phyloP scores from a whole-genome alignment of 2,888 invertebrate genomes.

The Patella depressa region DNA sequence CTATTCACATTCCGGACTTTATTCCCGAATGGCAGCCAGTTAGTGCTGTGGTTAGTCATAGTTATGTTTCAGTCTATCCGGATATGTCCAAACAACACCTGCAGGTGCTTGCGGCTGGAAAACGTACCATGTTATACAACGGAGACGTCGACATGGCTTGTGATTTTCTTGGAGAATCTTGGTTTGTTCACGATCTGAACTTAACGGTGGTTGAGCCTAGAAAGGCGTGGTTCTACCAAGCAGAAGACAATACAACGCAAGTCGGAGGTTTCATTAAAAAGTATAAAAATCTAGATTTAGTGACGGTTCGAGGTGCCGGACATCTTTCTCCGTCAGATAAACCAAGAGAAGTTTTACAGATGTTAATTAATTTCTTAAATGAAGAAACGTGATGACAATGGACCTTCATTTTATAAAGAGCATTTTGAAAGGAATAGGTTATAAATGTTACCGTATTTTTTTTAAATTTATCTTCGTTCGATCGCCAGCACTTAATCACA shows the following conservation, averaged over 20 bases:
- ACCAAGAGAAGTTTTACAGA: constrained; percentile 64
- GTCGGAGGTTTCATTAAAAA: constrained; percentile 65
- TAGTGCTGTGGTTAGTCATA: background rate
- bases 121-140: constrained; percentile 72
- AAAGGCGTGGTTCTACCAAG: constrained; percentile 53
- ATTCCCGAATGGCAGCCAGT: constrained; percentile 65
- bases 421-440: too few relatives aligned
- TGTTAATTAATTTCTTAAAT: constrained; percentile 61
- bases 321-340: constrained; percentile 72
- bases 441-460: too few relatives aligned
- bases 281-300: constrained; percentile 55
- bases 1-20: constrained; percentile 64
- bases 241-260: constrained; percentile 47
- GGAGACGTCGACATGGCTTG: constrained; percentile 74
- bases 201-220: constrained; percentile 45
- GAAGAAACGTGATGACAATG: background rate
- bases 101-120: constrained; percentile 47
- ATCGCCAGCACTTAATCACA: too few relatives aligned
- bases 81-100: constrained; percentile 59
- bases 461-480: too few relatives aligned
- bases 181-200: constrained; percentile 70
- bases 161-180: constrained; percentile 73
- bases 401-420: too few relatives aligned
- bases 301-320: constrained; percentile 69
- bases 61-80: constrained; percentile 39